phyloP scores from a whole-genome alignment of 37 sponge, comb jelly and placozoan genomes.

The Amphimedon queenslandica region DNA sequence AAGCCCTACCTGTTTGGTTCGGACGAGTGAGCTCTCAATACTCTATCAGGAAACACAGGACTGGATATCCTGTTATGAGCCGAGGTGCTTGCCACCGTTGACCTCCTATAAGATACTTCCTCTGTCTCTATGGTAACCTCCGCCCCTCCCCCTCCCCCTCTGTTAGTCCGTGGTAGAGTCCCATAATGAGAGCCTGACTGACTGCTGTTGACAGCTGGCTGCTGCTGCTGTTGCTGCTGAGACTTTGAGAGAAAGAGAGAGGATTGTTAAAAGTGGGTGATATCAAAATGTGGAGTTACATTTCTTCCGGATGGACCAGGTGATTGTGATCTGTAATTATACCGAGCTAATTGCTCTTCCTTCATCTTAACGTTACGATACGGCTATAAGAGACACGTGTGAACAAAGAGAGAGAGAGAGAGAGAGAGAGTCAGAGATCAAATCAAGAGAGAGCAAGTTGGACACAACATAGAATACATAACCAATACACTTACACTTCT shows the following conservation, averaged over 20 bases:
- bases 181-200: slow-evolving; percentile 2
- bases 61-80: background rate
- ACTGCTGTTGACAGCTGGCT: background rate
- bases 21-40: background rate
- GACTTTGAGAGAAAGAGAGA: too few relatives aligned
- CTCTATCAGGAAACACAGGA: background rate
- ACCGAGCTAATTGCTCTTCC: too few relatives aligned
- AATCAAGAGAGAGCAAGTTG: background rate
- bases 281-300: too few relatives aligned
- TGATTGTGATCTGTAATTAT: background rate
- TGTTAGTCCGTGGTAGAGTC: slow-evolving; percentile 3
- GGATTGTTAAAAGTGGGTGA: too few relatives aligned
- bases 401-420: background rate
- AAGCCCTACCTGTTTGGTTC: background rate
- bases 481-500: too few relatives aligned
- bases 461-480: too few relatives aligned
- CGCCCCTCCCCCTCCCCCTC: background rate
- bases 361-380: background rate
- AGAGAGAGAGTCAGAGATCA: background rate
- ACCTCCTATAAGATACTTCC: too few relatives aligned
- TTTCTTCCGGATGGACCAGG: background rate
- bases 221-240: too few relatives aligned
- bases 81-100: slow-evolving; percentile 45
- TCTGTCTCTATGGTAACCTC: slow-evolving; percentile 29
- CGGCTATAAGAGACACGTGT: background rate